Base-by-base conservation (phyloP, 2,888 invertebrate species). In the Meghimatium bilineatum region DNA sequence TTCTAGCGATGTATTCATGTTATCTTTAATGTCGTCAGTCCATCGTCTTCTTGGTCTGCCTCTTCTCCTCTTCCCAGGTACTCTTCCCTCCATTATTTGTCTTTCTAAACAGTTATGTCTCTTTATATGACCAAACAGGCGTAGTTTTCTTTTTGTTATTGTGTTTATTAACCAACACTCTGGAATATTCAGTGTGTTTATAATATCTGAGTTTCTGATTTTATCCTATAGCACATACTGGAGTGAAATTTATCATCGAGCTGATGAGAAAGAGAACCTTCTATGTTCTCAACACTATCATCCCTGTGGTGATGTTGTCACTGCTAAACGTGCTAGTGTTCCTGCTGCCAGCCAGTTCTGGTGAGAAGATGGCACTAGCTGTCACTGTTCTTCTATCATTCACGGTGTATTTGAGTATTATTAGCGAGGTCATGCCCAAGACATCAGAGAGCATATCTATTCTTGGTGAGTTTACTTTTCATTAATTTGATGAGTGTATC, bases 361-460 rank as follows among this genome's bases (percentile, higher is more conserved):
- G 89, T 3, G 89, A 89, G 87, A 90, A 90, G 85, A 90, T 90
- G 88, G 88, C 89, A 34, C 85, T 90, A 72, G 89, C 89, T 5
- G 89, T 90, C 6, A 90, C 89, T 0, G 89, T 90, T 12, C 86
- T 90, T n/a, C 85, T 90, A 56, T 90, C 89, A 14, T 90, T 89
- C 84, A 90, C 89, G 5, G 89, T 90, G 44, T 90, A 89, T 83
- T 87, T 90, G 82, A 89, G 88, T 85, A 88, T 90, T 69, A 88
- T 90, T 66, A 89, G 88, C 75, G 89, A 90, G 71, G 88, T 90
- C 75, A 90, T 90, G 89, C 89, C 89, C 14, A 90, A 89, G 71
- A 90, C 89, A 2, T 90, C 89, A 10, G 89, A 89, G 83, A 90
- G 89, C 66, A 88, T 90, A 8, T 90, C 89, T 66, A 90, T 90